Percentiles rank a stretch among this genome's conserved stretches.
These are phyloP conservation scores for Zaprionus lineosus DNA, from an alignment of 2,888 invertebrate species.

Conservation along the genomic window DNA sequence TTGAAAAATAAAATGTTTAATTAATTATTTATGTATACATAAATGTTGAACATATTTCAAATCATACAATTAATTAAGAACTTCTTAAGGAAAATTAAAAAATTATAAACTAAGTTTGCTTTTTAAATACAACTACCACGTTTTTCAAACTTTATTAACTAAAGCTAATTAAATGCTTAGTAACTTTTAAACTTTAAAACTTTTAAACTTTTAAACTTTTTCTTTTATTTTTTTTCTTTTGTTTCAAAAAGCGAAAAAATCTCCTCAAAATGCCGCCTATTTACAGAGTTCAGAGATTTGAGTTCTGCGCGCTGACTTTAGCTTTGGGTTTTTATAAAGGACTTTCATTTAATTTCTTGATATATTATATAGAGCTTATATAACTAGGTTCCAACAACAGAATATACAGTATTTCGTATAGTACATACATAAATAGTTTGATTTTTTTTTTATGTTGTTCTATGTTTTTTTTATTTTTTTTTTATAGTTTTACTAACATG, in stretches of 20 bases:
- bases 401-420: constrained; percentile 40
- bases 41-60: no score
- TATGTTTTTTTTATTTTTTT: constrained; percentile 12
- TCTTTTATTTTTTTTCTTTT: constrained; percentile 18
- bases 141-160: no score
- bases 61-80: no score
- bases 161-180: constrained; percentile 59
- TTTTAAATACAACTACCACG: no score
- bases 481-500: constrained; percentile 34
- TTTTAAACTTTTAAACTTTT: no score
- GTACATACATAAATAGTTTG: constrained; percentile 33
- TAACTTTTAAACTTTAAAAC: no score
- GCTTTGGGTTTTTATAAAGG: constrained; percentile 13
- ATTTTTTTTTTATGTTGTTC: constrained; percentile 11
- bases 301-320: constrained; percentile 44
- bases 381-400: constrained; percentile 58
- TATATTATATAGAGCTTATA: constrained; percentile 22
- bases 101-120: no score
- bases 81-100: constrained; percentile 13
- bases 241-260: constrained; percentile 9
- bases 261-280: constrained; percentile 36
- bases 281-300: constrained; percentile 42
- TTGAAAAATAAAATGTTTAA: constrained; percentile 22
- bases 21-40: no score
- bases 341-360: constrained; percentile 7